A percentile compares a stretch with the other conserved stretches of the same genome.
Conservation (phyloP, 2,888 invertebrate species). For the Ochlodes sylvanus region DNA sequence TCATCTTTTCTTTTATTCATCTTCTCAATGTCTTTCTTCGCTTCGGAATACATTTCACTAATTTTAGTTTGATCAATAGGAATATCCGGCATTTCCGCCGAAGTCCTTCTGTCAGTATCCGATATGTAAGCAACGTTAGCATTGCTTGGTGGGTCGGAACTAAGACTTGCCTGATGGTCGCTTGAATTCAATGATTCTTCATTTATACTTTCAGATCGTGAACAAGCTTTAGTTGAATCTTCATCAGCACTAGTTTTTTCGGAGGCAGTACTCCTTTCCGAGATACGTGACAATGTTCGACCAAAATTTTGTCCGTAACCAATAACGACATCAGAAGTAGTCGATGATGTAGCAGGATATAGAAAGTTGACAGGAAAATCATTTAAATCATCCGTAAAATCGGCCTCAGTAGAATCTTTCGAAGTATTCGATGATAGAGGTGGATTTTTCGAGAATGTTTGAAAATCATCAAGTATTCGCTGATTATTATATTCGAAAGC, state of each 20-base stretch:
- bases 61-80: conserved; percentile 90
- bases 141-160: conserved; percentile 92
- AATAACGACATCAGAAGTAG: conserved; percentile 88
- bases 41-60: conserved; percentile 83
- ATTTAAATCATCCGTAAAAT: conserved; percentile 90
- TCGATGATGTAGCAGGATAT: conserved; percentile 88
- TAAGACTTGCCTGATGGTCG: conserved; percentile 93
- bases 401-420: conserved; percentile 85
- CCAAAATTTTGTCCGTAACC: conserved; percentile 91
- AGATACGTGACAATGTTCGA: conserved; percentile 93
- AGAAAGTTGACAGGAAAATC: conserved; percentile 91
- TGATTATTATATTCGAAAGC: conserved; percentile 77
- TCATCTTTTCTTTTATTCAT: conserved; percentile 58
- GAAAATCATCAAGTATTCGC: conserved; percentile 77
- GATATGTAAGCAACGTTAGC: conserved; percentile 91
- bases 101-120: conserved; percentile 91
- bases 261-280: conserved; percentile 94
- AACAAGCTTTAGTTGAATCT: conserved; percentile 94
- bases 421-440: conserved; percentile 79
- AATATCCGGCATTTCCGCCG: conserved; percentile 93
- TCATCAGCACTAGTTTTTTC: conserved; percentile 95
- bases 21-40: conserved; percentile 78
- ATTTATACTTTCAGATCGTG: conserved; percentile 92
- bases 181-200: conserved; percentile 93
- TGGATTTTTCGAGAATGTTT: conserved; percentile 79